phyloP scores from a whole-genome alignment of 2,888 invertebrate genomes.

The Hanleya hanleyi region DNA sequence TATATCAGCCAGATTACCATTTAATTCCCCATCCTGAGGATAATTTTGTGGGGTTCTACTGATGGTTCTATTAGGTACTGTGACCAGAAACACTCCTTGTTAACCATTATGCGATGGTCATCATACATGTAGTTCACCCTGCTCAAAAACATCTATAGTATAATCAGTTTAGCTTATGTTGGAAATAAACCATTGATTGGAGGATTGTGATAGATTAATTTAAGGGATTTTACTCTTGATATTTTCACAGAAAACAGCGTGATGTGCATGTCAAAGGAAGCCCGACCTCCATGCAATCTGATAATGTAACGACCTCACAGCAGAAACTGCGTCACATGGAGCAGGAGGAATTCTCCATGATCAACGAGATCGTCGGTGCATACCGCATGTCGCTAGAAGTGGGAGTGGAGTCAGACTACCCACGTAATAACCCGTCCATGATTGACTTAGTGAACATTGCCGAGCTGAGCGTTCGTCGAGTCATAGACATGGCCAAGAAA shows the following conservation, averaged over 20 bases:
- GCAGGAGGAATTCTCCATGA: constrained; percentile 64
- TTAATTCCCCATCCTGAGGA: no score
- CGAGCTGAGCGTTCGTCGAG: constrained; percentile 81
- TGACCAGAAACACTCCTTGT: no score
- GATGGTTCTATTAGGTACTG: no score
- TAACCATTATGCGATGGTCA: no score
- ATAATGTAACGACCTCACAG: constrained; percentile 58
- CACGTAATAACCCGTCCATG: constrained; percentile 60
- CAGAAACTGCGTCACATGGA: constrained; percentile 47
- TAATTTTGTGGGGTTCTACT: no score
- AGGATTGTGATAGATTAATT: background rate
- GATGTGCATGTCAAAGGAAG: constrained; percentile 26
- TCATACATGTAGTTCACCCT: no score
- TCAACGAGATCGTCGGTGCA: constrained; percentile 67
- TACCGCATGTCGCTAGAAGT: constrained; percentile 70
- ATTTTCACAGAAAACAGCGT: constrained; percentile 53
- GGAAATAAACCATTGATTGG: no score
- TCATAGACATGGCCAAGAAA: constrained; percentile 79
- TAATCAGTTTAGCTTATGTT: no score
- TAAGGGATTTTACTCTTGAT: background rate
- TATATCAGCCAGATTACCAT: no score
- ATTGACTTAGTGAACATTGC: constrained; percentile 73
- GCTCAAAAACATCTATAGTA: no score
- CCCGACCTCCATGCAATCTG: constrained; percentile 40
- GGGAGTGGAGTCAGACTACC: constrained; percentile 64